Base-by-base conservation (phyloP, 2,113 vertebrate genomes). In the human region DNA sequence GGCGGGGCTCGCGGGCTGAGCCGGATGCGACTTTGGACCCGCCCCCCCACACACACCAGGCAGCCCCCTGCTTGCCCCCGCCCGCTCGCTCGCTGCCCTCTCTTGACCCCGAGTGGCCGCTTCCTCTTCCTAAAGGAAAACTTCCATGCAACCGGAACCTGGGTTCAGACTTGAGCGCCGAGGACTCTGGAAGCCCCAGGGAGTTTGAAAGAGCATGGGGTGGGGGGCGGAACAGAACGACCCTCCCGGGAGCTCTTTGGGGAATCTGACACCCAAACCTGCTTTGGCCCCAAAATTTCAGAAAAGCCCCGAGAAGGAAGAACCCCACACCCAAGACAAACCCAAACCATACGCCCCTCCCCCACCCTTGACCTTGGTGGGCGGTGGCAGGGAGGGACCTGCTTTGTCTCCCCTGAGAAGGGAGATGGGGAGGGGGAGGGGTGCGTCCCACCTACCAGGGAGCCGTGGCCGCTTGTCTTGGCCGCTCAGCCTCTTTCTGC, bases 161-260 rank as follows among this genome's bases (percentile, higher is more conserved):
- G 27, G 3, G 11, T 2, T 32, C 32, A 1, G 38, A 27, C 27
- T 0, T 17, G n/a, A 8, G 57, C 4, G 22, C 64, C 0, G 18
- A 18, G 12, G 52, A 57, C 50, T 22, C 6, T 0, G 30, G 59
- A 16, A 38, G 68, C 45, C n/a, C 95, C 20, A 6, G 3, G 45
- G 72, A n/a, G 73, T 43, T 55, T 43, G 45, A 25, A 66, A 40
- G 18, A 9, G 66, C 3, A 3, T n/a, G 40, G 20, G 20, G 55
- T 2, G 0, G 79, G 40, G 40, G 20, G 2, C 7, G 6, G 6
- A 4, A 32, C 52, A 1, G 22, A 27, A 17, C 5, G 64, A 8
- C n/a, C 40, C 14, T 13, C 38, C 59, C 48, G 3, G 1, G 5
- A 23, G 13, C 43, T 57, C 5, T 0, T 13, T 35, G 61, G 22